Conservation (phyloP, 2,113 vertebrate genomes). For the Microtus ochrogaster region DNA sequence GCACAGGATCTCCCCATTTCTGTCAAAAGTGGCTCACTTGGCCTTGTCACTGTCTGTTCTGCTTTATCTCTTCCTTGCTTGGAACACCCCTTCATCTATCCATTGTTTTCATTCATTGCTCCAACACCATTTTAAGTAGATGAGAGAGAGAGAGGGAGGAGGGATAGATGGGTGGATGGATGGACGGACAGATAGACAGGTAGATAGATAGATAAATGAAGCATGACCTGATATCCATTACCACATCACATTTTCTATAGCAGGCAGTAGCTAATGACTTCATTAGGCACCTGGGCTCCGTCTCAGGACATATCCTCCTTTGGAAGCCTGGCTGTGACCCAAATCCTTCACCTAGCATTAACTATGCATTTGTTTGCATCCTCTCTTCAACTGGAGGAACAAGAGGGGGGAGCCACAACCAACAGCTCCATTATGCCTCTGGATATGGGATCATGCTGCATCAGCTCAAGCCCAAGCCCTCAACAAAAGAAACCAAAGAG, state of each 20-base stretch:
- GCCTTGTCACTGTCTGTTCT: background rate
- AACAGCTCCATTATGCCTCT: background rate
- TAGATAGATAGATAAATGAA: too few relatives aligned
- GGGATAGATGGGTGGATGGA: too few relatives aligned
- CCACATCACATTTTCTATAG: background rate
- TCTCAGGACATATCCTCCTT: background rate
- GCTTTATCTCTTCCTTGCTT: background rate
- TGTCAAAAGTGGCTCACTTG: background rate
- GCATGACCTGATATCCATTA: background rate
- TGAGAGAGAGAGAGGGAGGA: too few relatives aligned
- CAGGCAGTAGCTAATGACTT: background rate
- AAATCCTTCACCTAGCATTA: background rate
- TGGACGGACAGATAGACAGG: too few relatives aligned
- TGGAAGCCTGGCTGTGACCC: background rate
- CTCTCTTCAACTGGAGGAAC: background rate
- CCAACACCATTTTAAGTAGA: background rate
- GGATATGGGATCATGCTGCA: background rate
- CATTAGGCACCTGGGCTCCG: background rate
- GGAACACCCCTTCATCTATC: background rate
- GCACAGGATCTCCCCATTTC: background rate
- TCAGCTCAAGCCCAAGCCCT: background rate
- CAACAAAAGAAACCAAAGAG: background rate
- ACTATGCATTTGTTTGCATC: background rate
- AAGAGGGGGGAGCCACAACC: background rate
- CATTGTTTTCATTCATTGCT: background rate